Evolutionary conservation across 2,113 vertebrate genomes (phyloP), one percentile per base, ranked within the genome.

Genomic region (Isichthys henryi): DNA sequence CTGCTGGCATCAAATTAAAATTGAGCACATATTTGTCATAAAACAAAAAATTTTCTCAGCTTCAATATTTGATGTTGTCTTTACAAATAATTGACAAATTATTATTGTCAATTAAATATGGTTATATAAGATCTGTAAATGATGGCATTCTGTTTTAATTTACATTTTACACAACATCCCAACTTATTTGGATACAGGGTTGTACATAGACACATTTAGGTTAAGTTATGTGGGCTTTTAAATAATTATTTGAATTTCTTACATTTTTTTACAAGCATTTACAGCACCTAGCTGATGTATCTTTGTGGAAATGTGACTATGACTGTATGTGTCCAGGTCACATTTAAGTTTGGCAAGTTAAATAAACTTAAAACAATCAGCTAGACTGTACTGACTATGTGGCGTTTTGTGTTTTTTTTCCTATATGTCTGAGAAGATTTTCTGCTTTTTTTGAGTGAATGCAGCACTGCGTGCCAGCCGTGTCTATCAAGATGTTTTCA

Each of bases 401-500:
- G 43, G 35, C 39, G 1, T 45, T 58, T 58, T 56, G 56, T 66
- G 66, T 62, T 87, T n/a, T 50, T 11, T 13, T 11, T 5, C 5
- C 43, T 50, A 8, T n/a, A 19, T 43, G 19, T 87, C 35, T 35
- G 58, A 87, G 66, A 56, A 88, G 86, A 46, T 82, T 62, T 82
- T 52, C 43, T 88, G 48, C 52, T 87, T 27, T 21, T 21, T n/a
- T 77, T 56, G 49, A 70, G 23, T 77, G 58, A 8, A 88, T 70
- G 39, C 85, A 43, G 58, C 45, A 43, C 58, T 87, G 11, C 21
- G 48, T 45, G 56, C 83, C 83, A 52, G 21, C 31, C 21, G 39
- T 56, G 86, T 82, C 89, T 80, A 58, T 88, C 62, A 84, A 53
- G 70, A 15, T 35, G 77, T 88, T 88, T 90, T 62, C 46, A 56